phyloP scores from a whole-genome alignment of 2,888 invertebrate genomes.

The Spisula solida region DNA sequence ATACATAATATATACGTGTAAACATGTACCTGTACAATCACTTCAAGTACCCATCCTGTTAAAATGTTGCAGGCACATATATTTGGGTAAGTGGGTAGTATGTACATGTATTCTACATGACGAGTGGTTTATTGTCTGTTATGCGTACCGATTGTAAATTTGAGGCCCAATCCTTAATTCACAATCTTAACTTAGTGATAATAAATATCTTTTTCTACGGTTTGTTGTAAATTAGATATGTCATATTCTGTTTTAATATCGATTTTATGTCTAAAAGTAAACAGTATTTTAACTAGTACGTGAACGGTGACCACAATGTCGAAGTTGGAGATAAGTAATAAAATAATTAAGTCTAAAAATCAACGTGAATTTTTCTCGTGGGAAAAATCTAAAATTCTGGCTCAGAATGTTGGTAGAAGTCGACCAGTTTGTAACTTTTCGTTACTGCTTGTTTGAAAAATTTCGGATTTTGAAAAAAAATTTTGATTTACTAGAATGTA shows the following conservation, averaged over 20 bases:
- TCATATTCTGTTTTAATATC: conserved; percentile 33
- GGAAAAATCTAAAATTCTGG: too few relatives aligned
- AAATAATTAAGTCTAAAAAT: too few relatives aligned
- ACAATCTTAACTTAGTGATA: background rate
- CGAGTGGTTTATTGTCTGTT: conserved; percentile 12
- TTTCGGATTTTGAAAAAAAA: too few relatives aligned
- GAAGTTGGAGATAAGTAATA: too few relatives aligned
- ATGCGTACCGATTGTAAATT: conserved; percentile 31
- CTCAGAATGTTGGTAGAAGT: too few relatives aligned
- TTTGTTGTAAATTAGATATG: conserved; percentile 43
- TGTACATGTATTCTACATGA: background rate
- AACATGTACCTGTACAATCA: background rate
- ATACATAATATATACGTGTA: background rate
- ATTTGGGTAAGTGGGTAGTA: background rate
- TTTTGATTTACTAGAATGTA: too few relatives aligned
- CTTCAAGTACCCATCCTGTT: background rate
- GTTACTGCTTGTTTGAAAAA: too few relatives aligned
- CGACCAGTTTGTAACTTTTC: too few relatives aligned
- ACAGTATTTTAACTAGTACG: conserved; percentile 19
- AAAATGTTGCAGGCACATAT: too few relatives aligned
- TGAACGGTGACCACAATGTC: background rate
- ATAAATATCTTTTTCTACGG: background rate
- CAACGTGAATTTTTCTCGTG: too few relatives aligned
- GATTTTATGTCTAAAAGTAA: conserved; percentile 35
- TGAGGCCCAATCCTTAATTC: background rate